Evolutionary conservation across 2,888 invertebrate genomes (phyloP).

Genomic region (Caenorhabditis zanzibari): DNA sequence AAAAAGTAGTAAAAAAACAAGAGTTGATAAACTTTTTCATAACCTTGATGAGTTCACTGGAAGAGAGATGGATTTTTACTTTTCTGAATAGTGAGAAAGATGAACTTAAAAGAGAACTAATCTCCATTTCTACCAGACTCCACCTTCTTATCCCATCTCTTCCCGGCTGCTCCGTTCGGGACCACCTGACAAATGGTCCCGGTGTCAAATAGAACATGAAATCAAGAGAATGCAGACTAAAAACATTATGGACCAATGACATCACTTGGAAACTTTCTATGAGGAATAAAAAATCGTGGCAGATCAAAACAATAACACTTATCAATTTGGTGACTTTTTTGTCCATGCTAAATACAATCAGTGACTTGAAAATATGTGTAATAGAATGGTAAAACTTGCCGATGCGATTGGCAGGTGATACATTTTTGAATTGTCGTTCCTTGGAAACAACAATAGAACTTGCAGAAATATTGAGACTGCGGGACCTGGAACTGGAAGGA

Average conservation of each 20-base stretch:
- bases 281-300: constrained; percentile 32
- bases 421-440: not conserved
- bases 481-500: not conserved
- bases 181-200: constrained; percentile 16
- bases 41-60: too few relatives aligned
- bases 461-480: too few relatives aligned
- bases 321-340: constrained; percentile 5
- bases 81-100: too few relatives aligned
- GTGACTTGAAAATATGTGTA: constrained; percentile 6
- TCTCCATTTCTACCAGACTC: not conserved
- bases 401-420: constrained; percentile 8
- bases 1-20: not conserved
- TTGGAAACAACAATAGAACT: not conserved
- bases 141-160: not conserved
- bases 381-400: constrained; percentile 23
- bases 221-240: constrained; percentile 1
- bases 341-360: constrained; percentile 20
- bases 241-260: constrained; percentile 15
- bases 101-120: too few relatives aligned
- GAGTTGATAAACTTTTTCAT: not conserved
- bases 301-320: constrained; percentile 26
- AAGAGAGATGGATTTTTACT: too few relatives aligned
- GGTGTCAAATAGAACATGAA: not conserved
- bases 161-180: not conserved
- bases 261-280: constrained; percentile 2